These are phyloP conservation scores for Doryteuthis pealeii DNA, from an alignment of 1,140 invertebrate genomes.

Conservation along the genomic window DNA sequence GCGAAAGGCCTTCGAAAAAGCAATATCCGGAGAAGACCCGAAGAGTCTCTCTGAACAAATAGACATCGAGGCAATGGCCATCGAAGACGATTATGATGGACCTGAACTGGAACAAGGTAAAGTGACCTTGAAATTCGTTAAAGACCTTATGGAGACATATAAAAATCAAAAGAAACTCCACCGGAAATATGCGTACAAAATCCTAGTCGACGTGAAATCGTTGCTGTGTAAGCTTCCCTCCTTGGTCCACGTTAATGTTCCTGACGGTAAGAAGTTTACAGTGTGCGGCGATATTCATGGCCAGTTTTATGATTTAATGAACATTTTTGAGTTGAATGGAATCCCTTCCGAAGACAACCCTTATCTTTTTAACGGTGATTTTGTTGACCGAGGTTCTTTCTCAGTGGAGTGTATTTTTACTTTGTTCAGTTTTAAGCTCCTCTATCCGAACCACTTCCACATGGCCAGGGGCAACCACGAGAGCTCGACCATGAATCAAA, in stretches of 20 bases:
- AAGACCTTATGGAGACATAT: slow-evolving; percentile 86
- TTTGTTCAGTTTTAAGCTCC: slow-evolving; percentile 93
- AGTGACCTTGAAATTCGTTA: slow-evolving; percentile 75
- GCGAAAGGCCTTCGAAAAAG: slow-evolving; percentile 93
- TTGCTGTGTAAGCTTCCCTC: slow-evolving; percentile 83
- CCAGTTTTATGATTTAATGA: slow-evolving; percentile 97
- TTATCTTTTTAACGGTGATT: slow-evolving; percentile 98
- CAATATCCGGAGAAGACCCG: slow-evolving; percentile 91
- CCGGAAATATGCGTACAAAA: slow-evolving; percentile 97
- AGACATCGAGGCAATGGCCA: slow-evolving; percentile 86
- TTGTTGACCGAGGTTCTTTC: slow-evolving; percentile 98
- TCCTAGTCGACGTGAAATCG: slow-evolving; percentile 86
- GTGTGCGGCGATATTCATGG: slow-evolving; percentile 99
- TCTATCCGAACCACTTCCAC: slow-evolving; percentile 96
- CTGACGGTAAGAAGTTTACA: slow-evolving; percentile 89
- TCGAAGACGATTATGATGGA: slow-evolving; percentile 93
- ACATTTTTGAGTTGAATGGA: slow-evolving; percentile 97
- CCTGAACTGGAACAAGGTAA: slow-evolving; percentile 81
- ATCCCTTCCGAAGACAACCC: slow-evolving; percentile 93
- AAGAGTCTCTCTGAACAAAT: slow-evolving; percentile 84
- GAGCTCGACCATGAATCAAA: slow-evolving; percentile 97
- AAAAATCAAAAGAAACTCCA: slow-evolving; percentile 92
- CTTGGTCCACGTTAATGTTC: slow-evolving; percentile 86
- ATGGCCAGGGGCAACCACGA: slow-evolving; percentile 99
- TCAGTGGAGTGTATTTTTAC: slow-evolving; percentile 99